Conservation (phyloP, 1,140 invertebrate genomes). For the Dolichoris vasculosae region DNA sequence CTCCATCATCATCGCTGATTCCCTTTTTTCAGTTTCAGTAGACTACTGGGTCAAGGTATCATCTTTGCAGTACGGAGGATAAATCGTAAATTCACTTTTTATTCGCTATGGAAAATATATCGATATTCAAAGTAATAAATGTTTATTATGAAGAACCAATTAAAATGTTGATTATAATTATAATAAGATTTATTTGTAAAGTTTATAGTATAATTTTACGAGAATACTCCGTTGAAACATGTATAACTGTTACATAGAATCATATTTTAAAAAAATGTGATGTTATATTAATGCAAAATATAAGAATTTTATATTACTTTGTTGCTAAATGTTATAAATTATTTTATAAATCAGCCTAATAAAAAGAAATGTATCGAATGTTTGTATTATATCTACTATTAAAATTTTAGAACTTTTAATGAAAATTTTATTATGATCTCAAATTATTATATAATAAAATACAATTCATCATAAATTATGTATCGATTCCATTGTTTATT, state of each 20-base stretch:
- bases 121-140: no score
- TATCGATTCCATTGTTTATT: constrained; percentile 7
- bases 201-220: not conserved
- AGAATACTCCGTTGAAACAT: no score
- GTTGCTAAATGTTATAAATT: not conserved
- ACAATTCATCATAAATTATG: not conserved
- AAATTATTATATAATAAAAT: not conserved
- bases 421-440: not conserved
- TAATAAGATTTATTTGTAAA: not conserved
- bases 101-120: not conserved
- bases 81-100: not conserved
- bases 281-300: not conserved
- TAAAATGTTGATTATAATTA: not conserved
- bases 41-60: not conserved
- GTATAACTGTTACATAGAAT: not conserved
- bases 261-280: not conserved
- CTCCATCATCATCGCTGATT: not conserved
- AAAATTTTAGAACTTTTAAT: not conserved
- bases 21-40: not conserved
- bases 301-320: not conserved
- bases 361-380: not conserved
- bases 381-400: not conserved
- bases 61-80: not conserved
- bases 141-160: not conserved
- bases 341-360: not conserved